Conservation (phyloP, 2,888 invertebrate species). For the Clepsis dumicolana region DNA sequence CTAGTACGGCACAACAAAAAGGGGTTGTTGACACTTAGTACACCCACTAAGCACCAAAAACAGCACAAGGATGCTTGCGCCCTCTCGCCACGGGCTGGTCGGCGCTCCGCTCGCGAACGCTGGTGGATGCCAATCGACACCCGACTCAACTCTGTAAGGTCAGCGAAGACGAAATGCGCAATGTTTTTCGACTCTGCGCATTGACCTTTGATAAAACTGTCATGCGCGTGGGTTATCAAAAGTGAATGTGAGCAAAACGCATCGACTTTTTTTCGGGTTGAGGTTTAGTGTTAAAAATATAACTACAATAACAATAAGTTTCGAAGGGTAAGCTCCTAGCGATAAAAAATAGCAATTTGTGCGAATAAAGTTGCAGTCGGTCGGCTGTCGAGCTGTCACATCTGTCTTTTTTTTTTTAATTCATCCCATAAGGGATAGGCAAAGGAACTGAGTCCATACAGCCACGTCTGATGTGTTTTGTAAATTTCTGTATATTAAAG, state of each 20-base stretch:
- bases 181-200: conserved; percentile 84
- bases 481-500: no score
- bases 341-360: conserved; percentile 37
- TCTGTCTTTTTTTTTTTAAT: no score
- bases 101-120: conserved; percentile 31
- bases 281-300: not conserved
- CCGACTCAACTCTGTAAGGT: conserved; percentile 61
- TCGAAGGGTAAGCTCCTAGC: conserved; percentile 12
- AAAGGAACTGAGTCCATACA: no score
- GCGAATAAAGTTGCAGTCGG: not conserved
- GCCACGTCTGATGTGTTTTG: no score
- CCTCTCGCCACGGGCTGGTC: conserved; percentile 40
- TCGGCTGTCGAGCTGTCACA: conserved; percentile 11
- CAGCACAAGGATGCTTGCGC: conserved; percentile 70
- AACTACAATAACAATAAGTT: not conserved
- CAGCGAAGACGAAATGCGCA: conserved; percentile 79
- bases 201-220: conserved; percentile 70
- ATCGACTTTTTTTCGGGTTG: conserved; percentile 22
- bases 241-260: conserved; percentile 29
- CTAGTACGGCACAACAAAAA: conserved; percentile 60
- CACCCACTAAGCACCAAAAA: conserved; percentile 81
- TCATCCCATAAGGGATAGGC: no score
- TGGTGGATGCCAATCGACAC: conserved; percentile 72
- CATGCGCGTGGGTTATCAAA: conserved; percentile 69
- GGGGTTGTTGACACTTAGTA: conserved; percentile 49